These are phyloP conservation scores for Perca flavescens DNA, from an alignment of 2,113 vertebrate species.

Conservation along the genomic window DNA sequence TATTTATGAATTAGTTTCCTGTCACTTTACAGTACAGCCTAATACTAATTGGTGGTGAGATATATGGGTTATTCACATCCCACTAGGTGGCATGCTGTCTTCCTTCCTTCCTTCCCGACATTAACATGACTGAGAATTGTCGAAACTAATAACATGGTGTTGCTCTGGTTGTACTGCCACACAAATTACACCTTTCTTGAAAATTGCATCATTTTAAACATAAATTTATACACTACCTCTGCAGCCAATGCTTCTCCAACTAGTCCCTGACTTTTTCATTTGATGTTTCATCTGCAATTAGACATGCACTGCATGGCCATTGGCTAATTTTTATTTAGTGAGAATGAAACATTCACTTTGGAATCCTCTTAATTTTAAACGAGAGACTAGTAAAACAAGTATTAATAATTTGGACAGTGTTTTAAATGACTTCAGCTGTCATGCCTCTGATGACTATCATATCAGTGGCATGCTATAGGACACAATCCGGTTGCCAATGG, in stretches of 20 bases:
- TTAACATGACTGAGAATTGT: slow-evolving; percentile 78
- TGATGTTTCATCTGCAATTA: slow-evolving; percentile 81
- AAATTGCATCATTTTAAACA: slow-evolving; percentile 70
- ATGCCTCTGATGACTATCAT: slow-evolving; percentile 38
- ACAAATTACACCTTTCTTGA: slow-evolving; percentile 77
- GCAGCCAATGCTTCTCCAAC: slow-evolving; percentile 53
- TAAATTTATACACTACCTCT: slow-evolving; percentile 62
- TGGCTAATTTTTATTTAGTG: slow-evolving; percentile 76
- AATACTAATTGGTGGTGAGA: slow-evolving; percentile 81
- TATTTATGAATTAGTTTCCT: slow-evolving; percentile 80
- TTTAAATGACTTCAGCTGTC: slow-evolving; percentile 67
- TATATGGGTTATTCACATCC: slow-evolving; percentile 78
- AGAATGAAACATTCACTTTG: slow-evolving; percentile 73
- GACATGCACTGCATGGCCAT: slow-evolving; percentile 71
- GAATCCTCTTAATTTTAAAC: slow-evolving; percentile 62
- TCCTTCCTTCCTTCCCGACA: slow-evolving; percentile 69
- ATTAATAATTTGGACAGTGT: slow-evolving; percentile 60
- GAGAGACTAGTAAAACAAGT: slow-evolving; percentile 22
- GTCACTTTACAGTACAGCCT: slow-evolving; percentile 77
- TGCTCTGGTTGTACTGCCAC: slow-evolving; percentile 68
- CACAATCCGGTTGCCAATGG: slow-evolving; percentile 31
- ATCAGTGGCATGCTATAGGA: slow-evolving; percentile 48
- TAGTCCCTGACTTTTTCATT: slow-evolving; percentile 77
- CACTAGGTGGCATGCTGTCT: slow-evolving; percentile 74
- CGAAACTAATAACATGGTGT: slow-evolving; percentile 75